Base-by-base conservation (phyloP, 1,140 invertebrate species). In the Drosophila azteca region DNA sequence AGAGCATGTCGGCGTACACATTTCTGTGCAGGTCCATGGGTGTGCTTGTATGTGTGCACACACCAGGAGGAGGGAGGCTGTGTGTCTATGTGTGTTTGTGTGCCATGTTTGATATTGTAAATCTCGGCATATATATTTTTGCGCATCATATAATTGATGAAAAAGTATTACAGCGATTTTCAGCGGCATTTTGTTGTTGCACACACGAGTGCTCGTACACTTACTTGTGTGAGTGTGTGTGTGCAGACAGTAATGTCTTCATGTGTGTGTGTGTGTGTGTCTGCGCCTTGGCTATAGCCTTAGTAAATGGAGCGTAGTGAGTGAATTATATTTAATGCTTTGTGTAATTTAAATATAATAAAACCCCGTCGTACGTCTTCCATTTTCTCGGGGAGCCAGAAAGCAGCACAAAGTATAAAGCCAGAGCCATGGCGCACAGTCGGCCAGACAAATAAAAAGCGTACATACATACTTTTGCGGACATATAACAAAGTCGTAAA, bases 311-410 rank as follows among this genome's bases (percentile, higher is more conserved):
- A 88, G 83, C 83, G 83, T 87, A 79, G 78, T 82, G 64, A 87
- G 83, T 87, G 83, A 87, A 87, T 87, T 87, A 87, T 87, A 88
- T 87, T 87, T 87, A 87, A 87, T 87, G 83, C 83, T 79, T 87
- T 88, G 83, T 88, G 83, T 87, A 87, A 88, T 87, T 87, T 87
- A 87, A 87, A 87, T 87, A 88, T 88, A 82, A 88, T 83, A 88
- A 82, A 87, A 59, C 24, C 64, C n/a, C n/a, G n/a, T 70, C 77
- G 81, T 64, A 74, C 55, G 61, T 74, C 63, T 68, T 72, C 41
- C 57, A 17, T 26, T 31, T 24, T 29, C 13, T 13, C n/a, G 29
- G 52, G 44, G 62, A 59, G 45, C 35, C 55, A 51, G 45, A 48
- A 50, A 43, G 41, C 64, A 26, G 59, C 31, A 72, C 41, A 72